Evolutionary conservation across 2,113 vertebrate species (phyloP), one percentile per base, ranked within the genome.

Genomic region (Nannobrachium achirus): DNA sequence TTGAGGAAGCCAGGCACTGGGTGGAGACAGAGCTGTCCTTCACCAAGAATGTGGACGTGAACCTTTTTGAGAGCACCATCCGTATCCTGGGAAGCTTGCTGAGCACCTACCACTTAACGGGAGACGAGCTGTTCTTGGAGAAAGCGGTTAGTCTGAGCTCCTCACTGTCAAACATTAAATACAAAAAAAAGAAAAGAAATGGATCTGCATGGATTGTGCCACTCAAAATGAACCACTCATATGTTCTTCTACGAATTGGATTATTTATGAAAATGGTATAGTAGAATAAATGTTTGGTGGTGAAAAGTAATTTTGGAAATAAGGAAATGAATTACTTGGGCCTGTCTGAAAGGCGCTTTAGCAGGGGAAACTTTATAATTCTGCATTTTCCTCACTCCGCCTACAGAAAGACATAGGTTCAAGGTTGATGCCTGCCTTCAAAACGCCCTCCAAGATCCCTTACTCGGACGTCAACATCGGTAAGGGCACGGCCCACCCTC

Each of bases 21-120:
- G 91, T 99, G 40, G 91, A 93, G n/a, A 86, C 80, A 0, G 82
- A 93, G 56, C 89, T 99, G 8, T 59, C 71, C 8, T 98, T 99
- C 48, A 72, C 89, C 73, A 99, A 95, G 76, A 94, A 97, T 0
- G 95, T 98, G 71, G 98, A 99, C 2, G 98, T 99, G 50, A 99
- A 98, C 89, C 94, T 99, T 13, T 99, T 99, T 72, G 98, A 99
- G 91, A 98, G 94, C 72, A 99, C 97, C 9, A 99, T 99, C 66
- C 96, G 97, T 1, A 90, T 99, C 66, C 88, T 99, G 10, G 98
- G 98, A 0, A 94, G 96, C 1, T 92, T 99, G 55, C 93, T 99
- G 70, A 98, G 97, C 42, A 91, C 95, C 9, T 98, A 96, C 89
- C 97, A 99, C 79, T 90, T 99, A 48, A 94, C 95, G 0, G 92